A percentile compares a stretch with the other conserved stretches of the same genome.
Conservation (phyloP, 2,888 invertebrate genomes). For the Orchesellides sinensis region DNA sequence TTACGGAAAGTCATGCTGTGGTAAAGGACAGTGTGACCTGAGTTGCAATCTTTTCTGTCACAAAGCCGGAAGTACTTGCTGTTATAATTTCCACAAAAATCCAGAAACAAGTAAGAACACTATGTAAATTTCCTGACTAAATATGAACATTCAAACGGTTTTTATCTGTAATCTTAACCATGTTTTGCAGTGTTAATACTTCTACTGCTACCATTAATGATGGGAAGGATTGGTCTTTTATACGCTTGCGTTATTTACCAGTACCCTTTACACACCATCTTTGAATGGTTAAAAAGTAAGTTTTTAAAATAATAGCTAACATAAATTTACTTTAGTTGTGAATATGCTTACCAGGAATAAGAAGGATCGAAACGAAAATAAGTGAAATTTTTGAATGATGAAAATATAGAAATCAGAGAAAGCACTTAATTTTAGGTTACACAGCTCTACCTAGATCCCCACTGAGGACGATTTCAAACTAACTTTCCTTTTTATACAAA, state of each 20-base stretch:
- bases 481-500: conserved; percentile 32
- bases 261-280: conserved; percentile 67
- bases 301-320: not conserved
- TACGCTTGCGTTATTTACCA: conserved; percentile 82
- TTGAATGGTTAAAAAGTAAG: conserved; percentile 68
- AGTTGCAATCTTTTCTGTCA: conserved; percentile 43
- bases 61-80: conserved; percentile 50
- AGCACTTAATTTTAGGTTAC: not conserved
- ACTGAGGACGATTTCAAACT: conserved; percentile 17
- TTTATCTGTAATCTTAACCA: not conserved
- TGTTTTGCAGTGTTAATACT: conserved; percentile 66
- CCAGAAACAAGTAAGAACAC: conserved; percentile 68
- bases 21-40: conserved; percentile 7
- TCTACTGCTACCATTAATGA: conserved; percentile 78
- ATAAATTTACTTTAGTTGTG: not conserved
- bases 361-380: not conserved
- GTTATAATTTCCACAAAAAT: conserved; percentile 67
- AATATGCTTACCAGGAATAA: conserved; percentile 12
- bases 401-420: not conserved
- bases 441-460: conserved; percentile 11
- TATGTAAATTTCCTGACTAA: not conserved
- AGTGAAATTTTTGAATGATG: not conserved
- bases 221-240: conserved; percentile 79
- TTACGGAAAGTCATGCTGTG: conserved; percentile 47
- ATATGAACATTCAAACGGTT: not conserved